A percentile compares a stretch with the other conserved stretches of the same genome.
Evolutionary conservation across 2,888 invertebrate genomes (phyloP).

Genomic region (Drosophila robusta): DNA sequence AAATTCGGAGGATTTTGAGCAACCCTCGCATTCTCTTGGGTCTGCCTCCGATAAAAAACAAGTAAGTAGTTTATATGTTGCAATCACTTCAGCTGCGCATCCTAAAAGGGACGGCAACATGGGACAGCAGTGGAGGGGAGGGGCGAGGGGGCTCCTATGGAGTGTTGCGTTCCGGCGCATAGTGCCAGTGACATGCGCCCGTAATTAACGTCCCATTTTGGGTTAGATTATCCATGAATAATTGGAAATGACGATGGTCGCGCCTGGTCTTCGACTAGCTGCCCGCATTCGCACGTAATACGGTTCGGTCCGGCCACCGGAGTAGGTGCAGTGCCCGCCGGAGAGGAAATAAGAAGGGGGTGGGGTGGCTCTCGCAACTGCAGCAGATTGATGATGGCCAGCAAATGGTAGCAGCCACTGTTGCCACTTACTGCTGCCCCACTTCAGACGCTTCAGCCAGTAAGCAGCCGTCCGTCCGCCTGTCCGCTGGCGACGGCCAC

Average conservation of each 20-base stretch:
- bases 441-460: conserved; percentile 2
- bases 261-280: conserved; percentile 21
- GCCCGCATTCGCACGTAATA: neutral
- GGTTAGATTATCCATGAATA: conserved; percentile 85
- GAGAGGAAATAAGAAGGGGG: conserved; percentile 7
- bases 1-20: neutral
- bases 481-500: conserved; percentile 15
- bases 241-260: conserved; percentile 74
- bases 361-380: conserved; percentile 52
- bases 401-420: conserved; percentile 28
- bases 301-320: too few relatives aligned
- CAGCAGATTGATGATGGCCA: conserved; percentile 72
- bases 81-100: conserved; percentile 32
- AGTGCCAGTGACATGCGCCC: conserved; percentile 71
- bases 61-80: conserved; percentile 50
- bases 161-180: conserved; percentile 19
- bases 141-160: neutral
- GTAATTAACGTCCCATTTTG: conserved; percentile 85
- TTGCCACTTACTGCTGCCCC: conserved; percentile 18
- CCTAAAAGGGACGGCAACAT: neutral
- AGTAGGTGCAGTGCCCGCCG: neutral
- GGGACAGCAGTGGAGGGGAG: neutral
- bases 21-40: conserved; percentile 10
- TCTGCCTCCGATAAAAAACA: conserved; percentile 17
- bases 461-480: neutral